phyloP scores from a whole-genome alignment of 2,888 invertebrate genomes.

The Glyphotaelius pellucidus region DNA sequence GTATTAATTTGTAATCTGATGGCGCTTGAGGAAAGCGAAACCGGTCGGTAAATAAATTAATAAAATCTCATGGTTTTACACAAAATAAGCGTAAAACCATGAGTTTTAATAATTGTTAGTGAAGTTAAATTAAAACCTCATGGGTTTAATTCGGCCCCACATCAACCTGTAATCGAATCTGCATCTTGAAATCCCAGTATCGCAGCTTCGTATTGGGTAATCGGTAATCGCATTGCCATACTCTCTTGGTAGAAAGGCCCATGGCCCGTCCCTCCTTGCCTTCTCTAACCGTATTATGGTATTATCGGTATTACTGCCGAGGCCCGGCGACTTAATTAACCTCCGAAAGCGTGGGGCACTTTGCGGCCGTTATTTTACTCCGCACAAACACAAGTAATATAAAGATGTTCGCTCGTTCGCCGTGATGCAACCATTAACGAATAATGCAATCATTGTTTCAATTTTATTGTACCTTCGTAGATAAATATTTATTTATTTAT shows the following conservation, averaged over 20 bases:
- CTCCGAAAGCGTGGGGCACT: background rate
- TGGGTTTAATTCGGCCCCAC: background rate
- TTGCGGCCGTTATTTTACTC: background rate
- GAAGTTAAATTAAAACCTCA: background rate
- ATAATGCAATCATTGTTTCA: background rate
- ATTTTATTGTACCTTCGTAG: background rate
- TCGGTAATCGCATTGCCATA: background rate
- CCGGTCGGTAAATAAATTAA: too few relatives aligned
- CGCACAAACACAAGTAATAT: background rate
- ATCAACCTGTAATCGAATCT: background rate
- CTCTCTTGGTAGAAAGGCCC: background rate
- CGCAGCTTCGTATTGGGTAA: background rate
- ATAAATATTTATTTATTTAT: too few relatives aligned
- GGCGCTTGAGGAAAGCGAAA: too few relatives aligned
- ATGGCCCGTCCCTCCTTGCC: background rate
- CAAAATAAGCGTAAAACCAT: too few relatives aligned
- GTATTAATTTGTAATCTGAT: too few relatives aligned
- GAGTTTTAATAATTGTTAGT: background rate
- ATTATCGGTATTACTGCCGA: background rate
- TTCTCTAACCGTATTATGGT: background rate
- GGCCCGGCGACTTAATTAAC: slow-evolving; percentile 6
- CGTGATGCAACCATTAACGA: background rate
- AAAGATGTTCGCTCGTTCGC: background rate
- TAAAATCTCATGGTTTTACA: too few relatives aligned
- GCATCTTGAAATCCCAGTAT: background rate